Evolutionary conservation across 2,888 invertebrate species (phyloP), one percentile per base, ranked within the genome.

Genomic region (Dasysyrphus albostriatus): DNA sequence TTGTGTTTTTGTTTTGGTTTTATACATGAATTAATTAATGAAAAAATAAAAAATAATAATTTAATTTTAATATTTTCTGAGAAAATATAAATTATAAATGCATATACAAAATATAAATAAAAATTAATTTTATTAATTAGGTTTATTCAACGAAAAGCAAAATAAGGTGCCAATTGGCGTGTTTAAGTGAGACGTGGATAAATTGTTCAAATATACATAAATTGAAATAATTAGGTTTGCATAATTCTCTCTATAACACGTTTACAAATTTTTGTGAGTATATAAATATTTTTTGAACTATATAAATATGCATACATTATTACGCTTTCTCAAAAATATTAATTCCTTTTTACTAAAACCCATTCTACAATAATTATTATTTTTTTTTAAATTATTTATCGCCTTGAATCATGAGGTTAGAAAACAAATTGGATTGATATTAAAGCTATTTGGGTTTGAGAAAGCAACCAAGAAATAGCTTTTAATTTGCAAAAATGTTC

Each of bases 311-410:
- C 3, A 24, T 24, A 24, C 3, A 24, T 24, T 2, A 24, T 24
- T 24, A 42, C 42, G 61, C 8, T 24, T 24, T 42, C 42, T 39
- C 61, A 61, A 24, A 61, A 61, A 8, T n/a, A 9, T n/a, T 56
- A 12, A 32, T 32, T n/a, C n/a, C 8, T 32, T 29, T 32, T 5
- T 16, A 58, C 12, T 59, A 1, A 32, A 39, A 37, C 59, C 59
- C 59, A 59, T 59, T 59, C 37, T 59, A 59, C 59, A 39, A 24
- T 7, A 9, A 14, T 44, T 44, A n/a, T 44, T 7, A 16, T 16
- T 49, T 16, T 8, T n/a, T 16, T 16, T n/a, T n/a, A n/a, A 1
- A 24, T 29, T 29, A 29, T 14, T 2, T 44, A 29, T 32, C 1
- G 7, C n/a, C 16, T 47, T 47, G 32, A 8, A 56, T 7, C 19